Evolutionary conservation across 23 tunicate species (phyloP).

Genomic region (Halocynthia aurantium): DNA sequence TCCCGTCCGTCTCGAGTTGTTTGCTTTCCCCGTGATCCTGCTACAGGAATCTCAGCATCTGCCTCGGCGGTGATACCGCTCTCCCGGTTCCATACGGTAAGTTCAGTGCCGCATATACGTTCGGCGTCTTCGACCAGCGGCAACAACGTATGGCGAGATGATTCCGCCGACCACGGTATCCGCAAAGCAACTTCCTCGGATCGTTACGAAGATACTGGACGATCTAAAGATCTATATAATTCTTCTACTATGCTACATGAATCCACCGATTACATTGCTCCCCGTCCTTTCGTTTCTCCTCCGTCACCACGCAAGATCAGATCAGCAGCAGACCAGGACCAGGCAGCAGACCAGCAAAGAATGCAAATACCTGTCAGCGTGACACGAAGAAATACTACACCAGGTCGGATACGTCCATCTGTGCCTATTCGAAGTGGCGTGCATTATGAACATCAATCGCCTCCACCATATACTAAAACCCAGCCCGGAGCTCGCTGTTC

Average conservation of each 20-base stretch:
- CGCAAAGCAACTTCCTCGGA: neutral
- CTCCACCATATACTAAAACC: neutral
- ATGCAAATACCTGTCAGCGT: neutral
- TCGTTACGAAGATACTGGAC: neutral
- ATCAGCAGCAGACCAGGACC: no score
- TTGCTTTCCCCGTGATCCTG: neutral
- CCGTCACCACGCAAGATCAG: conserved; percentile 8
- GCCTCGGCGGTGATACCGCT: conserved; percentile 2
- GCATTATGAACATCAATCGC: neutral
- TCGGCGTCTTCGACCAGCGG: conserved; percentile 1
- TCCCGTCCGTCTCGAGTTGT: neutral
- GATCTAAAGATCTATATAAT: neutral
- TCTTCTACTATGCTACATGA: neutral
- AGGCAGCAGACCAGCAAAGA: neutral
- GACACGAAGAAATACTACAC: neutral
- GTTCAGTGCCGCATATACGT: neutral
- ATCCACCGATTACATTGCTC: neutral
- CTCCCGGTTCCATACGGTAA: conserved; percentile 1
- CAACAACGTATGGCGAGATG: conserved; percentile 1
- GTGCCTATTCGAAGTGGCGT: neutral
- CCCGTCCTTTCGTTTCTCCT: neutral
- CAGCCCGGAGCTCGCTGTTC: neutral
- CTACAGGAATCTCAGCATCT: conserved; percentile 3
- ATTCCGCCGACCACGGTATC: neutral
- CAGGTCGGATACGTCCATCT: neutral